Evolutionary conservation across 2,113 vertebrate species (phyloP).

Genomic region (Otocyon megalotis): DNA sequence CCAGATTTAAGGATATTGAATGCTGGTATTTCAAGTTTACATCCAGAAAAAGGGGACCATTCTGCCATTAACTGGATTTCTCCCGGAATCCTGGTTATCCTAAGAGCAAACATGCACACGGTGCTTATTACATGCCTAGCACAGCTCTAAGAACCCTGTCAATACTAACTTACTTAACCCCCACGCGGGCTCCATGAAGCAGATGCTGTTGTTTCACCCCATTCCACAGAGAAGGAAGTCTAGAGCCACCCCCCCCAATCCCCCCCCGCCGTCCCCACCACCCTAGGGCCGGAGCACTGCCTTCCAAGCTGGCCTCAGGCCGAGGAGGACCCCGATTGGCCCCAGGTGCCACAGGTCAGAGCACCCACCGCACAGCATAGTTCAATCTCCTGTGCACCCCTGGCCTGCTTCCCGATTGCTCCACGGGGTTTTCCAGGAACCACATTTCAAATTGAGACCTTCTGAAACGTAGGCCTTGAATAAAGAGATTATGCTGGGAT

Average conservation of each 20-base stretch:
- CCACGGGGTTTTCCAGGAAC: constrained; percentile 42
- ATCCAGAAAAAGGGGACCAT: not conserved
- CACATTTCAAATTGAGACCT: constrained; percentile 48
- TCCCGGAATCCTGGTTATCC: not conserved
- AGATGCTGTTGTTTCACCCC: not conserved
- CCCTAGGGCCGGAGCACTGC: too few species aligned
- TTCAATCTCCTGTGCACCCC: not conserved
- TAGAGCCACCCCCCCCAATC: too few species aligned
- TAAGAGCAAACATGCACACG: not conserved
- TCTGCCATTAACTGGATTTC: not conserved
- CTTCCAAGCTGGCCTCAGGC: not conserved
- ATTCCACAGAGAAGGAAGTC: not conserved
- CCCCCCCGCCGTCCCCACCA: rapidly evolving
- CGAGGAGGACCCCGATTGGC: not conserved
- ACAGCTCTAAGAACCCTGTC: not conserved
- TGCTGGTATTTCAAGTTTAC: not conserved
- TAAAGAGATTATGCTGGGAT: constrained; percentile 44
- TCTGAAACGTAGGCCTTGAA: constrained; percentile 65
- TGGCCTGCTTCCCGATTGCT: not conserved
- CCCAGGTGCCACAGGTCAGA: not conserved
- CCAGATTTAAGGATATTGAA: not conserved
- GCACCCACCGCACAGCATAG: rapidly evolving
- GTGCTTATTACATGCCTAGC: not conserved
- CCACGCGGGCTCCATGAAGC: rapidly evolving
- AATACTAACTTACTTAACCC: not conserved